Conservation (phyloP, 2,888 invertebrate genomes). For the Apodemia hepburni region DNA sequence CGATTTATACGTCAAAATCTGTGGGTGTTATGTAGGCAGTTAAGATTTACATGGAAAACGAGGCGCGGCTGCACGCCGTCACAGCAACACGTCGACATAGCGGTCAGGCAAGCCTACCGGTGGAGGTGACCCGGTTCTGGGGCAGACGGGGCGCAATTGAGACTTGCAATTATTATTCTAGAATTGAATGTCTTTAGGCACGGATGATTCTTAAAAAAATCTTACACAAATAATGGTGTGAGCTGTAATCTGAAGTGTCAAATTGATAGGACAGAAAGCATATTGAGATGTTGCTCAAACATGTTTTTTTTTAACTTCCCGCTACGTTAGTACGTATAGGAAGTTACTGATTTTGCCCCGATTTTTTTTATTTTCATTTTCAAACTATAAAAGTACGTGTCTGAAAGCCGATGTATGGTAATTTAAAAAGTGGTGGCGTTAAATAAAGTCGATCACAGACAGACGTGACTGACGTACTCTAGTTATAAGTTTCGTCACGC, state of each 20-base stretch:
- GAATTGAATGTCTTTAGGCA: neutral
- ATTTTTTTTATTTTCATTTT: too few species aligned
- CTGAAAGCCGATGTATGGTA: neutral
- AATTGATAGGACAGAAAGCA: too few species aligned
- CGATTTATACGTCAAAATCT: constrained; percentile 36
- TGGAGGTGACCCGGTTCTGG: constrained; percentile 73
- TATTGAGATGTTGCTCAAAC: too few species aligned
- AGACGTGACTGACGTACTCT: neutral
- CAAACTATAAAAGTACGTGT: neutral
- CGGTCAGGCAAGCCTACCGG: constrained; percentile 55
- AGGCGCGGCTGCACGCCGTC: constrained; percentile 55
- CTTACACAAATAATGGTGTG: too few species aligned
- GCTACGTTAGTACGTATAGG: too few species aligned
- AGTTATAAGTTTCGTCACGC: constrained; percentile 1
- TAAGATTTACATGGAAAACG: constrained; percentile 40
- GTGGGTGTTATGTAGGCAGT: constrained; percentile 41
- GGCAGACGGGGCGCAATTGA: constrained; percentile 44
- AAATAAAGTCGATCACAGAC: constrained; percentile 3
- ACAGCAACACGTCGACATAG: constrained; percentile 46
- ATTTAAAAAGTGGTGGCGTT: neutral
- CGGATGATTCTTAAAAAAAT: too few species aligned
- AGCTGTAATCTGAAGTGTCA: too few species aligned
- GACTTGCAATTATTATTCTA: neutral
- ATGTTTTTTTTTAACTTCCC: too few species aligned
- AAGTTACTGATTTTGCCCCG: too few species aligned